A percentile compares a stretch with the other conserved stretches of the same genome.
Conservation (phyloP, 1,140 invertebrate species). For the Sycophila sp. region DNA sequence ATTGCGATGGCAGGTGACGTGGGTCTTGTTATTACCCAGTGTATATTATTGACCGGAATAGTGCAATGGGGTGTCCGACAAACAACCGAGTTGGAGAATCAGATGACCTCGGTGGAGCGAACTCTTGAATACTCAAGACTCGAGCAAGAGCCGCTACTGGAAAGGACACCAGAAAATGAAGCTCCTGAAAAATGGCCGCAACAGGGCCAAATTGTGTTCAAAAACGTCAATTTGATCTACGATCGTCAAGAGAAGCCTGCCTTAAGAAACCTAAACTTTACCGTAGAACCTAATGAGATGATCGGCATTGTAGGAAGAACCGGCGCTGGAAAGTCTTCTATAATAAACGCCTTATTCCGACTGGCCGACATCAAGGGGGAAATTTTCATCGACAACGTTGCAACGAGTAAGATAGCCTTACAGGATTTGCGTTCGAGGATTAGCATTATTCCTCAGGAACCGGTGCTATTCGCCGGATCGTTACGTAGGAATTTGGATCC, state of each 20-base stretch:
- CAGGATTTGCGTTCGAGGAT: slow-evolving; percentile 80
- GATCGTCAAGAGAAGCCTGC: slow-evolving; percentile 41
- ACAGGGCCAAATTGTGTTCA: slow-evolving; percentile 74
- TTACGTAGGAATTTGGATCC: slow-evolving; percentile 86
- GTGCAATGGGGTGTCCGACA: slow-evolving; percentile 85
- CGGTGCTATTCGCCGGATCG: slow-evolving; percentile 84
- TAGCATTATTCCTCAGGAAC: slow-evolving; percentile 90
- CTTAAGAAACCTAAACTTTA: slow-evolving; percentile 56
- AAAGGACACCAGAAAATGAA: slow-evolving; percentile 59
- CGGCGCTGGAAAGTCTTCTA: slow-evolving; percentile 85
- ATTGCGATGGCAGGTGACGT: slow-evolving; percentile 66
- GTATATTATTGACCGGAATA: slow-evolving; percentile 78
- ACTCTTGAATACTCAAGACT: slow-evolving; percentile 81
- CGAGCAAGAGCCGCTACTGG: slow-evolving; percentile 71
- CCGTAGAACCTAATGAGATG: slow-evolving; percentile 61
- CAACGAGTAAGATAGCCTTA: slow-evolving; percentile 70
- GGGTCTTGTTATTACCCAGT: slow-evolving; percentile 82
- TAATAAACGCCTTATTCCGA: slow-evolving; percentile 77
- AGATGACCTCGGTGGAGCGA: slow-evolving; percentile 82
- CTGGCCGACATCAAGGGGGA: slow-evolving; percentile 76
- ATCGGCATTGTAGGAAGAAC: slow-evolving; percentile 80
- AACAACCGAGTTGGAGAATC: slow-evolving; percentile 75
- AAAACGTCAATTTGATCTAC: slow-evolving; percentile 72
- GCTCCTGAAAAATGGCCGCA: slow-evolving; percentile 76
- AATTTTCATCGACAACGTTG: slow-evolving; percentile 77